Percentiles rank a stretch among this genome's conserved stretches.
phyloP scores from a whole-genome alignment of 2,888 invertebrate species.

The Rotaria sp. region DNA sequence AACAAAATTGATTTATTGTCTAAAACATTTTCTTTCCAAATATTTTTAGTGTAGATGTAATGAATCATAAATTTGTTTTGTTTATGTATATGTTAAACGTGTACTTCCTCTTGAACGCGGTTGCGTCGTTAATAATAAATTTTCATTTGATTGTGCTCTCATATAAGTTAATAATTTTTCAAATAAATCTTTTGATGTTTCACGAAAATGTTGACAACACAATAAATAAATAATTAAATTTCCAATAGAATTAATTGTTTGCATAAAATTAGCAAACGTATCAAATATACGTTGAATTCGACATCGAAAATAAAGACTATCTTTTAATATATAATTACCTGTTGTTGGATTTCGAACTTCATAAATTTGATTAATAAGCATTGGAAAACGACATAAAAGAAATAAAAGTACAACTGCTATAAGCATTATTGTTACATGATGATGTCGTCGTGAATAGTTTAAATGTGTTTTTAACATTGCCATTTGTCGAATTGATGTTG shows the following conservation, averaged over 20 bases:
- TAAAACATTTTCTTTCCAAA: too few species aligned
- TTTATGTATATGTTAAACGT: neutral
- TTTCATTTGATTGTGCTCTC: neutral
- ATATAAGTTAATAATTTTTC: neutral
- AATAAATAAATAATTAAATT: slow-evolving; percentile 13
- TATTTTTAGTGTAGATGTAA: too few species aligned
- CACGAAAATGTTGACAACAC: neutral
- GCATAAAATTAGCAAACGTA: neutral
- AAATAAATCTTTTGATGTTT: neutral
- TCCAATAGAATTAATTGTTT: slow-evolving; percentile 11
- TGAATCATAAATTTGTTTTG: too few species aligned
- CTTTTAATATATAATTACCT: too few species aligned
- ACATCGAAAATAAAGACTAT: neutral
- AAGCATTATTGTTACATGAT: slow-evolving; percentile 19
- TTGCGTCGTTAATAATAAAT: neutral
- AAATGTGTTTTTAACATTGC: neutral
- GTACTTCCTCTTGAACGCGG: neutral
- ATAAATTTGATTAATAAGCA: neutral
- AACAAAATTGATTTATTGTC: too few species aligned
- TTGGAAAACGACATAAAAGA: slow-evolving; percentile 15
- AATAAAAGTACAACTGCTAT: slow-evolving; percentile 17
- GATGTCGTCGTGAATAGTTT: neutral
- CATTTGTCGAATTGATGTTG: neutral
- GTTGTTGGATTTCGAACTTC: neutral
- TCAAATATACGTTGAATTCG: neutral